These are phyloP conservation scores for Megaceryle torquata DNA, from an alignment of 2,113 vertebrate species.

Conservation along the genomic window DNA sequence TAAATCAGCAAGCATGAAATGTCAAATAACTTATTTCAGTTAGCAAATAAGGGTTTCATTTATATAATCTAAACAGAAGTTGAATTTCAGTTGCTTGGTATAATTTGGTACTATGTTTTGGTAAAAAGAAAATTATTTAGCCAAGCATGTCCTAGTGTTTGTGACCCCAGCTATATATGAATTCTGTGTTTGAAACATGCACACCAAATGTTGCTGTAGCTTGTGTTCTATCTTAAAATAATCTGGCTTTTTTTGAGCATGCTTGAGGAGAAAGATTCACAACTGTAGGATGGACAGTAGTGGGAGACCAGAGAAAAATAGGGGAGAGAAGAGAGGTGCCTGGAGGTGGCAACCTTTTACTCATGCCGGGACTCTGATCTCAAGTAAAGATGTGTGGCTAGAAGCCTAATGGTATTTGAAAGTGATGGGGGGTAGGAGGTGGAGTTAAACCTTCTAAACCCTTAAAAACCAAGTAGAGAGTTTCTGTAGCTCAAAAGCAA, in stretches of 20 bases:
- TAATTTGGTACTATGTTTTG: background rate
- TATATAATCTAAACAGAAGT: background rate
- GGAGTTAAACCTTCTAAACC: background rate
- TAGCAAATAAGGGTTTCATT: background rate
- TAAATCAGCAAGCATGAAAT: background rate
- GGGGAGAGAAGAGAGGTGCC: background rate
- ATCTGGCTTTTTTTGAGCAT: background rate
- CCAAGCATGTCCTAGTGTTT: background rate
- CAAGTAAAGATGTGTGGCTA: background rate
- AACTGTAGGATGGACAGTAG: background rate
- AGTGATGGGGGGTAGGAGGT: background rate
- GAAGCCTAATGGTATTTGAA: background rate
- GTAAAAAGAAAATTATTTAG: background rate
- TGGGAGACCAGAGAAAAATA: background rate
- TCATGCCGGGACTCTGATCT: background rate
- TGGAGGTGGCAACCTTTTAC: background rate
- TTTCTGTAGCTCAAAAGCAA: background rate
- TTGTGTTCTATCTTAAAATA: background rate
- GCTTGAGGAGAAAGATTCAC: background rate
- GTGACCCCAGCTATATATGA: background rate
- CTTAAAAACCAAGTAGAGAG: background rate
- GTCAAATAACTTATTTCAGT: background rate
- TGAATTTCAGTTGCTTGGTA: background rate
- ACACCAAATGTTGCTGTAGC: background rate
- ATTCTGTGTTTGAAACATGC: background rate